These are phyloP conservation scores for Arrhopalites spinosus DNA, from an alignment of 2,888 invertebrate genomes.

Conservation along the genomic window DNA sequence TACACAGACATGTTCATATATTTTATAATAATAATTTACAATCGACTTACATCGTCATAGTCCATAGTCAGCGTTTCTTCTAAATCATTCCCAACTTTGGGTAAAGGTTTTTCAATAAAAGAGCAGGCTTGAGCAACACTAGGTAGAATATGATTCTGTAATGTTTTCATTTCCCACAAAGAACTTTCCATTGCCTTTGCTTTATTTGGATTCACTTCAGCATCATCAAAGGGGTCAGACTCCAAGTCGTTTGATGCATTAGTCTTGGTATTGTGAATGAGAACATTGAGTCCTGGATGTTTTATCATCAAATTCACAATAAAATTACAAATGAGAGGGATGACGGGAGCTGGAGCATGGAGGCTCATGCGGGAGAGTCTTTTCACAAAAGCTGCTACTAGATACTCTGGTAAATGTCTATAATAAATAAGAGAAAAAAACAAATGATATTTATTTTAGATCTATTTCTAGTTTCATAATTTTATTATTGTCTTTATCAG, in stretches of 20 bases:
- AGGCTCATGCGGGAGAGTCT: conserved; percentile 81
- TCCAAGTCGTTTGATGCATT: conserved; percentile 52
- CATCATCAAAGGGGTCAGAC: conserved; percentile 82
- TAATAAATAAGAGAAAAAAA: conserved; percentile 51
- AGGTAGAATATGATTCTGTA: conserved; percentile 76
- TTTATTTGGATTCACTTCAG: conserved; percentile 77
- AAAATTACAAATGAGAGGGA: conserved; percentile 76
- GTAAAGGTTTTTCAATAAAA: conserved; percentile 71
- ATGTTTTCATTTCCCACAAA: conserved; percentile 86
- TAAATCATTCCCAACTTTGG: conserved; percentile 72
- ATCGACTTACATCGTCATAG: conserved; percentile 65
- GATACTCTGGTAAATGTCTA: conserved; percentile 85
- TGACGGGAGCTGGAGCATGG: conserved; percentile 79
- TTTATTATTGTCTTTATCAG: too few species aligned
- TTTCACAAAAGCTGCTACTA: conserved; percentile 93
- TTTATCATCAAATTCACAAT: conserved; percentile 83
- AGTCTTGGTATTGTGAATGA: conserved; percentile 56
- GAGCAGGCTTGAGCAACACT: conserved; percentile 73
- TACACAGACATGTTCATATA: too few species aligned
- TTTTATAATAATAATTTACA: background rate
- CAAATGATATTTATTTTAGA: background rate
- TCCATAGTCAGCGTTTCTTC: conserved; percentile 69
- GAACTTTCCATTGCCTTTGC: conserved; percentile 85
- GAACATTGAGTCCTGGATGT: conserved; percentile 74
- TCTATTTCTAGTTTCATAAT: background rate